Evolutionary conservation across 2,113 vertebrate species (phyloP).

Genomic region (Scolopax mira): DNA sequence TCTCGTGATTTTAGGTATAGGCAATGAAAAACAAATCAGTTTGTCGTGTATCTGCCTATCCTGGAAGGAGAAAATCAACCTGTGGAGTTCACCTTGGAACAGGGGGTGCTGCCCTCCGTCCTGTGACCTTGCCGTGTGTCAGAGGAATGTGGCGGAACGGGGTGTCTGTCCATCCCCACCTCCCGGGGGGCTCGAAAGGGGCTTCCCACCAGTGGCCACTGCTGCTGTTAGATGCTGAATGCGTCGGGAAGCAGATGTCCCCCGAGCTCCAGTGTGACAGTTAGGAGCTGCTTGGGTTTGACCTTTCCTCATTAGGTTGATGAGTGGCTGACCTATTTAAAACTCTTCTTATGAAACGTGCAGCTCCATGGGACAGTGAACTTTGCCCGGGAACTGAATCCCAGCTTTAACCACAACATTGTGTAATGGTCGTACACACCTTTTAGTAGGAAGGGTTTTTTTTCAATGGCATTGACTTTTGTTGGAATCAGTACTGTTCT

Average conservation of each 20-base stretch:
- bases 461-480: constrained; percentile 8
- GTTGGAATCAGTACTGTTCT: constrained; percentile 35
- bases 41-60: background rate
- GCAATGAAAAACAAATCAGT: background rate
- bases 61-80: background rate
- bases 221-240: background rate
- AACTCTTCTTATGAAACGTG: constrained; percentile 60
- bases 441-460: background rate
- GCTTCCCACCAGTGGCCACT: background rate
- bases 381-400: constrained; percentile 63
- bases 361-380: constrained; percentile 54
- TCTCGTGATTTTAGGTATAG: background rate
- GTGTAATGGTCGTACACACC: constrained; percentile 58
- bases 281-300: background rate
- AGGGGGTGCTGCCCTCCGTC: background rate
- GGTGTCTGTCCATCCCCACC: background rate
- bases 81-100: background rate
- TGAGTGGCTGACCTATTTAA: constrained; percentile 51
- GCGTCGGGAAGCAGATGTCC: background rate
- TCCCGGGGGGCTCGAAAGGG: background rate
- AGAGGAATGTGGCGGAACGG: background rate
- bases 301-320: constrained; percentile 40
- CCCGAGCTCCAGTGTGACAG: background rate
- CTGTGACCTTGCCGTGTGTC: background rate
- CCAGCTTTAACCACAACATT: constrained; percentile 60